These are phyloP conservation scores for Pseudochirops corinnae DNA, from an alignment of 2,797 vertebrate genomes.

Conservation along the genomic window DNA sequence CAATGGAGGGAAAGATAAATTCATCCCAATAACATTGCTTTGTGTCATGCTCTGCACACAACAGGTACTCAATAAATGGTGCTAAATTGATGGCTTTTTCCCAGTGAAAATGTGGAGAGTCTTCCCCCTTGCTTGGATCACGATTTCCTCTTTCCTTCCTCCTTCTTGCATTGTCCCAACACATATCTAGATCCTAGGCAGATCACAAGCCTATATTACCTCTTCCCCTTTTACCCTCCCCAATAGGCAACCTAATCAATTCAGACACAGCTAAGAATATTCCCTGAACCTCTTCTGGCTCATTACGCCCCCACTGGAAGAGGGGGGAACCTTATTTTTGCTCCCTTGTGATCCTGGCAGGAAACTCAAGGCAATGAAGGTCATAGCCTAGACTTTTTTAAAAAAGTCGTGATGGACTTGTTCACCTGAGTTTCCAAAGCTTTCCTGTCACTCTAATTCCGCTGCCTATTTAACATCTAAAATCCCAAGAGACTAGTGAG, in stretches of 20 bases:
- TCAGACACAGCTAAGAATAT: neutral
- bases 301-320: neutral
- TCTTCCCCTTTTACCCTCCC: neutral
- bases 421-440: constrained; percentile 10
- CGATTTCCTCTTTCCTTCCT: neutral
- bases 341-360: neutral
- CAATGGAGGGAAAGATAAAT: neutral
- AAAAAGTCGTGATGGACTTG: constrained; percentile 14
- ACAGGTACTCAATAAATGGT: neutral
- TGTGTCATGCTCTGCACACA: neutral
- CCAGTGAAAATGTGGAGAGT: neutral
- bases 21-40: neutral
- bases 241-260: constrained; percentile 6
- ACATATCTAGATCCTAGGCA: neutral
- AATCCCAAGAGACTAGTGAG: constrained; percentile 20
- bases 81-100: neutral
- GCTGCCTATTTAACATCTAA: neutral
- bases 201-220: neutral
- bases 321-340: neutral
- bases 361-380: neutral
- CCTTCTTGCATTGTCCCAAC: neutral
- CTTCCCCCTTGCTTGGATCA: neutral
- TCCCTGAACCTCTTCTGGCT: neutral
- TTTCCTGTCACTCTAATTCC: neutral
- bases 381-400: constrained; percentile 6